Evolutionary conservation across 1,140 invertebrate genomes (phyloP).

Genomic region (Hirudo medicinalis): DNA sequence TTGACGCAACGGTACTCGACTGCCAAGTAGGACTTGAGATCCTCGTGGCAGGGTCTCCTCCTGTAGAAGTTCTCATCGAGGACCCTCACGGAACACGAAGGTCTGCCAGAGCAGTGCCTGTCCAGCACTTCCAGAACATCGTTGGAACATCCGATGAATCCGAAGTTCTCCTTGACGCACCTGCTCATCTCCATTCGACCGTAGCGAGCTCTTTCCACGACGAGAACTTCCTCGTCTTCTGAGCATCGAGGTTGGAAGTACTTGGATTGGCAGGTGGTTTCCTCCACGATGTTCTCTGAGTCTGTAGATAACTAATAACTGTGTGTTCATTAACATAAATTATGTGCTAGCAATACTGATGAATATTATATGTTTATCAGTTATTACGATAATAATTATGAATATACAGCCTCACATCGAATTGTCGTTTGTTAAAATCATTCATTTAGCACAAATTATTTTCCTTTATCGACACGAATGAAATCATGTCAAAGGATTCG

Average conservation of each 20-base stretch:
- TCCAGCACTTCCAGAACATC: slow-evolving; percentile 21
- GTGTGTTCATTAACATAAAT: not conserved
- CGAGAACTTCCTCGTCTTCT: not conserved
- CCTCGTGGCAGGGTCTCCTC: slow-evolving; percentile 18
- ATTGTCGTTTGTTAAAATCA: not conserved
- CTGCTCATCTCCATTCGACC: slow-evolving; percentile 16
- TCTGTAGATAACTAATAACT: not conserved
- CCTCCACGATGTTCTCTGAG: not conserved
- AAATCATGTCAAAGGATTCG: no score
- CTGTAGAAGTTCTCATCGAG: slow-evolving; percentile 21
- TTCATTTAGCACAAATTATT: not conserved
- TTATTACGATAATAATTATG: not conserved
- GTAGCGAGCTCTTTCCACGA: slow-evolving; percentile 15
- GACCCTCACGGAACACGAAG: slow-evolving; percentile 16
- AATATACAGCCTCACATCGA: not conserved
- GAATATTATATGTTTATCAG: not conserved
- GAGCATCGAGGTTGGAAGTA: slow-evolving; percentile 13
- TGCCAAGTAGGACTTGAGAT: slow-evolving; percentile 21
- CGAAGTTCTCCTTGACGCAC: slow-evolving; percentile 22
- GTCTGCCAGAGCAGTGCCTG: slow-evolving; percentile 18
- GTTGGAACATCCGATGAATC: slow-evolving; percentile 20
- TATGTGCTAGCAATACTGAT: not conserved
- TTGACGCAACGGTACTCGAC: slow-evolving; percentile 17
- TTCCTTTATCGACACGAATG: no score
- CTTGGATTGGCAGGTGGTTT: slow-evolving; percentile 14